phyloP scores from a whole-genome alignment of 1,140 invertebrate genomes.

The Dendroctonus ponderosae region DNA sequence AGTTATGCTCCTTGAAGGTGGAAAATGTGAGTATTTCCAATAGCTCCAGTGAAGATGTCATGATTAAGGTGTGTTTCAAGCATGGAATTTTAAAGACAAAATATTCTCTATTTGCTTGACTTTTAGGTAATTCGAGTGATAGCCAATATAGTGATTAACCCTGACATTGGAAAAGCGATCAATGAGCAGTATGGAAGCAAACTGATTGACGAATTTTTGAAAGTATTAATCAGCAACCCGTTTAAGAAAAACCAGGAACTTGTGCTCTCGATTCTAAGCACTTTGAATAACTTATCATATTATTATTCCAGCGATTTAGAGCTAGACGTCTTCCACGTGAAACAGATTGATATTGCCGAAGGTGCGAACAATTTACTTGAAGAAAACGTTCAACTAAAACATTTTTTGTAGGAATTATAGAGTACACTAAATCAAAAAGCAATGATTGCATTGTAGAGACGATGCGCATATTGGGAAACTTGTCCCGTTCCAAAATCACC shows the following conservation, averaged over 20 bases:
- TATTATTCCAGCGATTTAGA: constrained; percentile 54
- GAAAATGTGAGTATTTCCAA: constrained; percentile 39
- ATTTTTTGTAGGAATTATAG: constrained; percentile 42
- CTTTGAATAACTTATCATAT: constrained; percentile 68
- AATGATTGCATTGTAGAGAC: constrained; percentile 62
- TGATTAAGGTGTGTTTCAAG: constrained; percentile 58
- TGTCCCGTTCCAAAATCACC: constrained; percentile 61
- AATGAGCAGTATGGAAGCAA: constrained; percentile 47
- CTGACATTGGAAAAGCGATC: constrained; percentile 63
- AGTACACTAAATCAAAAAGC: constrained; percentile 48
- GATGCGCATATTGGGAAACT: constrained; percentile 65
- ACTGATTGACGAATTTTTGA: constrained; percentile 56
- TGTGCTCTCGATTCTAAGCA: constrained; percentile 62
- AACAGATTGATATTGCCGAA: constrained; percentile 49
- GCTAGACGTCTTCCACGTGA: constrained; percentile 47
- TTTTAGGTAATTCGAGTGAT: constrained; percentile 63
- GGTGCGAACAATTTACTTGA: constrained; percentile 32
- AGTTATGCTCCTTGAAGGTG: constrained; percentile 46
- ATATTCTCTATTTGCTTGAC: constrained; percentile 1
- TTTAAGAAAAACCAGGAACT: constrained; percentile 63
- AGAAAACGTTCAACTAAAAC: background rate
- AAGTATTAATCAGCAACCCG: constrained; percentile 54
- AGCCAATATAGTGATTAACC: constrained; percentile 72
- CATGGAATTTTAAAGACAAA: constrained; percentile 3
- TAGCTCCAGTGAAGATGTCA: constrained; percentile 59